Evolutionary conservation across 2,113 vertebrate genomes (phyloP).

Genomic region (Prietella phreatophila): DNA sequence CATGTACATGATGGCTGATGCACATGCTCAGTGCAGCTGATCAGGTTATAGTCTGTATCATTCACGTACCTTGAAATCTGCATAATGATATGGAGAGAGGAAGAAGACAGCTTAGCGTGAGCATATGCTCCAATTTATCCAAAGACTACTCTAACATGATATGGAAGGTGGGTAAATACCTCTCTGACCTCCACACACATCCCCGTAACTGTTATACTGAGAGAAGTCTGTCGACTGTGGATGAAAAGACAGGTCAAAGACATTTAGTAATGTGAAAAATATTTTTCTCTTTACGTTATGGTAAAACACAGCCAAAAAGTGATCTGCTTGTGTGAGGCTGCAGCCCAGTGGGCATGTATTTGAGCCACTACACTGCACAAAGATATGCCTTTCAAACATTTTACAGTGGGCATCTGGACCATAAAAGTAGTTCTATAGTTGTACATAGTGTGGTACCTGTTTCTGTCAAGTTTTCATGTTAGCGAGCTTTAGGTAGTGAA

Average conservation of each 20-base stretch:
- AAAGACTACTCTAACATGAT: not conserved
- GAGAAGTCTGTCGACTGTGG: conserved; percentile 84
- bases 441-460: not conserved
- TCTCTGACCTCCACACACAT: conserved; percentile 78
- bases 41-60: conserved; percentile 5
- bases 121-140: conserved; percentile 32
- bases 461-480: not conserved
- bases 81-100: conserved; percentile 49
- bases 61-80: conserved; percentile 89
- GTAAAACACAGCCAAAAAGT: not conserved
- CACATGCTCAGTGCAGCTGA: conserved; percentile 43
- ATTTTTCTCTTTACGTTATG: not conserved
- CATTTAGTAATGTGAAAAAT: not conserved
- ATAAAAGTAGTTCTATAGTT: not conserved
- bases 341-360: not conserved
- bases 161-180: conserved; percentile 67
- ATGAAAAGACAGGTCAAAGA: conserved; percentile 60
- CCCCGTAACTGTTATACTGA: conserved; percentile 82
- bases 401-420: not conserved
- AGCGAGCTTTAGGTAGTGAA: not conserved
- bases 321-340: not conserved
- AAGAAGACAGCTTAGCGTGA: not conserved
- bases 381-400: not conserved
- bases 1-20: conserved; percentile 43
- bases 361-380: not conserved